A percentile compares a stretch with the other conserved stretches of the same genome.
Conservation (phyloP, 1,140 invertebrate species). For the Orussus abietinus region DNA sequence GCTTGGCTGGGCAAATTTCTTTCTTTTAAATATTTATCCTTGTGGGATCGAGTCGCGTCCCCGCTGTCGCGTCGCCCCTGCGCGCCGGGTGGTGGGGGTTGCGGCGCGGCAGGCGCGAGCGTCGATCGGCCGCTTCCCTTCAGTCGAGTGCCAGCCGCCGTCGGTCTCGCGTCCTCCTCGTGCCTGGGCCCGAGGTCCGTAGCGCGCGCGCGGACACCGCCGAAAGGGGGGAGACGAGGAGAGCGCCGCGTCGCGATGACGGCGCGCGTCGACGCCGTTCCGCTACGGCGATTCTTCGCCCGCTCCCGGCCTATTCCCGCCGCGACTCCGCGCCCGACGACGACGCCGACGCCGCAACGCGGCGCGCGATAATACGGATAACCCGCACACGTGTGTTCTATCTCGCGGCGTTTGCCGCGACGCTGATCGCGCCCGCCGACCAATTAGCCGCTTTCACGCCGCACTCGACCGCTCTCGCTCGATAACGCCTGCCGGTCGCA, state of each 20-base stretch:
- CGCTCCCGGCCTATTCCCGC: neutral
- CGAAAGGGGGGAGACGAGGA: constrained; percentile 10
- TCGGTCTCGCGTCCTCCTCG: constrained; percentile 13
- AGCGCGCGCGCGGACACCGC: constrained; percentile 4
- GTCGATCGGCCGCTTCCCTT: constrained; percentile 23
- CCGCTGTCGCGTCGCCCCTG: neutral
- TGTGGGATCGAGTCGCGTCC: neutral
- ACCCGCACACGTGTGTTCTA: too few species aligned
- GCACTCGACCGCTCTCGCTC: too few species aligned
- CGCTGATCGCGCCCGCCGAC: too few species aligned
- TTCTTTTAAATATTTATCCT: neutral
- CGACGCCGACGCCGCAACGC: too few species aligned
- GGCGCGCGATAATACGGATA: too few species aligned
- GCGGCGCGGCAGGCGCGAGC: constrained; percentile 16
- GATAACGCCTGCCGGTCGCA: too few species aligned
- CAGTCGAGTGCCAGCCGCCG: constrained; percentile 40
- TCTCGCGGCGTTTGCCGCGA: too few species aligned
- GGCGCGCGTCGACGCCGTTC: constrained; percentile 9
- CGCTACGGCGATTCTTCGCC: neutral
- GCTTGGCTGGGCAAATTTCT: neutral
- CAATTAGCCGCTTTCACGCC: too few species aligned
- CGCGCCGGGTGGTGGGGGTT: constrained; percentile 10
- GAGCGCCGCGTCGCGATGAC: constrained; percentile 13
- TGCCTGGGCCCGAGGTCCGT: neutral
- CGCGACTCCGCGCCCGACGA: too few species aligned